Evolutionary conservation across 2,888 invertebrate species (phyloP).

Genomic region (Dicyrtomina minuta): DNA sequence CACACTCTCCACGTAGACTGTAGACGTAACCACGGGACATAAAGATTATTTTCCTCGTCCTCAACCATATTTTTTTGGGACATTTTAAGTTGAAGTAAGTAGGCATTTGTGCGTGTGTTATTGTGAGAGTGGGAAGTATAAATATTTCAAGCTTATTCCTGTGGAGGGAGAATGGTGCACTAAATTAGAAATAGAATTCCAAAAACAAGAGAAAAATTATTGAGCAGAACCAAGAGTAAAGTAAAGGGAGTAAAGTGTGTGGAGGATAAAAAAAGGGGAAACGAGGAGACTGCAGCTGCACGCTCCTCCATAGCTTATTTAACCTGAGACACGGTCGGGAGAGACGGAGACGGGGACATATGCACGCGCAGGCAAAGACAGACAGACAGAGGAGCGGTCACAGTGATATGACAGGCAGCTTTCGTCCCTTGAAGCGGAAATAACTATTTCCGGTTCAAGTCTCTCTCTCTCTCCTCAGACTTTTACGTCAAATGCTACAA

Average conservation of each 20-base stretch:
- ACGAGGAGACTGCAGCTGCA: background rate
- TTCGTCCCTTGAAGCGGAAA: constrained; percentile 38
- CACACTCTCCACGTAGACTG: background rate
- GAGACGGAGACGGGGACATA: background rate
- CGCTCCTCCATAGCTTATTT: too few species aligned
- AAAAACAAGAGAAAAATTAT: background rate
- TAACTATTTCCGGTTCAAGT: constrained; percentile 40
- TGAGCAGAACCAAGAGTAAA: background rate
- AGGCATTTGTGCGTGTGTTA: background rate
- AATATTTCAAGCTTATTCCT: background rate
- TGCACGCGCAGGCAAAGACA: background rate
- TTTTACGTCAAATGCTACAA: background rate
- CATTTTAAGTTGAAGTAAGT: background rate
- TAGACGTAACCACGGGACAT: too few species aligned
- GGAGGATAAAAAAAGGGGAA: too few species aligned
- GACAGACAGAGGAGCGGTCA: constrained; percentile 7
- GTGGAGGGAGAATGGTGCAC: background rate
- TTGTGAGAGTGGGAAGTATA: background rate
- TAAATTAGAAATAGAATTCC: too few species aligned
- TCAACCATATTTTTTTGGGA: background rate
- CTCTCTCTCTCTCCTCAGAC: too few species aligned
- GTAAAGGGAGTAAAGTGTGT: constrained; percentile 6
- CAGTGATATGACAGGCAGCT: background rate
- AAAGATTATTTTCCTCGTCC: too few species aligned
- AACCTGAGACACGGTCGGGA: background rate